Evolutionary conservation across 2,113 vertebrate genomes (phyloP), one percentile per base, ranked within the genome.

Genomic region (Aleadryas rufinucha): DNA sequence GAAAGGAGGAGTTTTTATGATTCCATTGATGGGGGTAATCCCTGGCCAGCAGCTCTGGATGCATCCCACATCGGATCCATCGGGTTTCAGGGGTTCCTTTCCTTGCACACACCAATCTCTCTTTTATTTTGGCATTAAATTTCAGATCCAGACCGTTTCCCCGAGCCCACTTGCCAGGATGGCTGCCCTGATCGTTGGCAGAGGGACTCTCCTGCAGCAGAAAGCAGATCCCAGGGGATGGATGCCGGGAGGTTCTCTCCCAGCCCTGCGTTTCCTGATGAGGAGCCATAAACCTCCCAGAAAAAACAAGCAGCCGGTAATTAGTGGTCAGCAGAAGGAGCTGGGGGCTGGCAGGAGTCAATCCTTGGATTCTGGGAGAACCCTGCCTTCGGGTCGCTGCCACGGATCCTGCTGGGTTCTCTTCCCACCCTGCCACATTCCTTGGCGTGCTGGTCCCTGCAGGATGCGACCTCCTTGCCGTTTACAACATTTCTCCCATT

Each of bases 121-220:
- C 30, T n/a, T 50, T n/a, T 26, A 9, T 77, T 85, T 37, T 41
- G 26, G 3, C 27, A 26, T 52, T 39, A 8, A 35, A 17, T 26
- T 50, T 5, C n/a, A n/a, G 33, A 35, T 31, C 24, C 76, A 60
- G 20, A 42, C 13, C 5, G 6, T 49, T 47, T 41, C 76, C 41
- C 45, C 8, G 63, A 28, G 27, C 76, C n/a, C 33, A 1, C 28
- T 11, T 41, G 64, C 69, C 65, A n/a, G 56, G 74, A 8, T 22
- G 27, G 5, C 39, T 44, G 39, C 66, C 66, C 71, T 37, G 21
- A 0, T 0, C 4, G 3, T 0, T 11, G 37, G 60, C 16, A 33
- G 31, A 66, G 47, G 0, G 22, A 26, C 75, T 53, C 19, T 1
- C 2, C 52, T 4, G 8, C 6, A 30, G 52, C 35, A 4, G 8